Evolutionary conservation across 2,888 invertebrate species (phyloP).

Genomic region (Trichogramma dendrolimi): DNA sequence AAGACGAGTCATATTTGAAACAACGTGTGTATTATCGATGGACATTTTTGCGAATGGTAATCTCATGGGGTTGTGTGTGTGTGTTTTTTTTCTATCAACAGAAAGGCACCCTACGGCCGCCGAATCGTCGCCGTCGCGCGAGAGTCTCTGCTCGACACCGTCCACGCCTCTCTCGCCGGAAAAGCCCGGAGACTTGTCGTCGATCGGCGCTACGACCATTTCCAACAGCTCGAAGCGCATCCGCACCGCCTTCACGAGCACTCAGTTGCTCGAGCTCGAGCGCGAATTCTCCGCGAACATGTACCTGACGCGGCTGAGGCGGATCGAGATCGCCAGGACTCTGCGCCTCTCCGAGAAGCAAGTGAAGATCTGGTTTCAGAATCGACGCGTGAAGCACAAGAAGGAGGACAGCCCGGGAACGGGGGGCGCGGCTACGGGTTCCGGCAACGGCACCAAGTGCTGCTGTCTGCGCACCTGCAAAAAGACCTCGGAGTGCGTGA

Average conservation of each 20-base stretch:
- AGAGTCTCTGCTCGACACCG: conserved; percentile 46
- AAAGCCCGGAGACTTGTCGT: conserved; percentile 30
- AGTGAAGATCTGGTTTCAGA: conserved; percentile 94
- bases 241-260: conserved; percentile 89
- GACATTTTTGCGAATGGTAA: too few species aligned
- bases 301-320: conserved; percentile 81
- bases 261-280: conserved; percentile 72
- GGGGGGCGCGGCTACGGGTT: background rate
- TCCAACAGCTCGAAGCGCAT: conserved; percentile 78
- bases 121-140: conserved; percentile 52
- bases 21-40: too few species aligned
- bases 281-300: conserved; percentile 85
- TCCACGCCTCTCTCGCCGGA: conserved; percentile 52
- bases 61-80: too few species aligned
- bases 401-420: conserved; percentile 70
- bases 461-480: conserved; percentile 56
- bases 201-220: conserved; percentile 19
- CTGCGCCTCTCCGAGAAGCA: conserved; percentile 88
- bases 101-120: conserved; percentile 37
- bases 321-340: conserved; percentile 90
- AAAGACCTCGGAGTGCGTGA: conserved; percentile 42
- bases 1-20: too few species aligned
- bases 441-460: conserved; percentile 50
- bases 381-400: conserved; percentile 88
- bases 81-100: too few species aligned